Base-by-base conservation (phyloP, 1,140 invertebrate genomes). In the Helicoverpa armigera region DNA sequence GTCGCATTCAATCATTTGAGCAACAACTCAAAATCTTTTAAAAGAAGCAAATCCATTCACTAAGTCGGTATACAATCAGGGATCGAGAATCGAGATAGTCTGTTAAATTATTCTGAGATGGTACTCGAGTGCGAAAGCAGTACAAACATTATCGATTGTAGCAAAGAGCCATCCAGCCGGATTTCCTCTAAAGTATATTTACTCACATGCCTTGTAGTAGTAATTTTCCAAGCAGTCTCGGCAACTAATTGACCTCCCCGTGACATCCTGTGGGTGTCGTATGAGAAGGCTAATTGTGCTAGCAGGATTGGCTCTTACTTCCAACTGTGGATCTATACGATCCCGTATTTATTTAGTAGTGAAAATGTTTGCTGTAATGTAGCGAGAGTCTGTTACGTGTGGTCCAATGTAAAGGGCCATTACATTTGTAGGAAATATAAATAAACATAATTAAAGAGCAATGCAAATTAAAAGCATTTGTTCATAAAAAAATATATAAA, bases 251-350 rank as follows among this genome's bases (percentile, higher is more conserved):
- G 67, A 54, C 67, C 67, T 23, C 18, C 48, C 67, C 43, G 67
- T 70, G 50, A 54, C 67, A 53, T 70, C 67, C 67, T 70, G 67
- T 53, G 50, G 67, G 67, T 70, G 50, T 70, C 67, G 67, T 43
- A 65, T 51, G 50, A 70, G 67, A 53, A n/a, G 67, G 67, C 23
- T 70, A 70, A 70, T 70, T 70, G 48, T 23, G n/a, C 18, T 23
- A 70, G 50, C 11, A 69, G 48, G 48, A 70, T 50, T 53, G 67
- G 3, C 65, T n/a, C 43, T 7, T 65, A 31, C 12, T 16, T 51
- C 67, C 14, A 16, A 53, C 50, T 23, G n/a, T 43, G 43, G 35
- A 50, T 3, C 63, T 56, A 56, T 56, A 56, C n/a, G 10, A 18
- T 18, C 18, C 54, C 29, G 29, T 60, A 23, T 29, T 29, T 43